Conservation (phyloP, 2,888 invertebrate species). For the Sicus ferrugineus region DNA sequence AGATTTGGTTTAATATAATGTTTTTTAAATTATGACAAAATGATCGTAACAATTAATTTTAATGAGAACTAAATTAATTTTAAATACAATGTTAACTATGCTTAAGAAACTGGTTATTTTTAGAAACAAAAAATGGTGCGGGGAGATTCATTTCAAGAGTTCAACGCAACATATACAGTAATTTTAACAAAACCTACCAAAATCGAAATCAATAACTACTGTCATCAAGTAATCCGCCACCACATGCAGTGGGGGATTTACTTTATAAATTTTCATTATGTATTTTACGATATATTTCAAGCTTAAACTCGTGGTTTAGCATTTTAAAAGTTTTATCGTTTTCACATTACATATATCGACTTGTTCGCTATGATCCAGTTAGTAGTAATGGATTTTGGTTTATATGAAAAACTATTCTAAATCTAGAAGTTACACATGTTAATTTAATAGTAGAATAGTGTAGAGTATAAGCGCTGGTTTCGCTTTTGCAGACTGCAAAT, state of each 20-base stretch:
- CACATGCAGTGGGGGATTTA: neutral
- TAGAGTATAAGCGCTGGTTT: conserved; percentile 21
- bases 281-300: conserved; percentile 26
- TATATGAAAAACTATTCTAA: conserved; percentile 19
- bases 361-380: conserved; percentile 3
- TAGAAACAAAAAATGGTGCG: too few species aligned
- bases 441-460: conserved; percentile 24
- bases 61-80: conserved; percentile 22
- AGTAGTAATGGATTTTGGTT: neutral
- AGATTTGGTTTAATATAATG: conserved; percentile 26
- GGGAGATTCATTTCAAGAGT: neutral
- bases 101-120: too few species aligned
- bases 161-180: conserved; percentile 12
- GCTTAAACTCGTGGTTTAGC: conserved; percentile 15
- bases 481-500: conserved; percentile 22
- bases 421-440: conserved; percentile 14
- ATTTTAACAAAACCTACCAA: conserved; percentile 24
- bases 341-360: conserved; percentile 4
- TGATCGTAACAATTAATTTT: conserved; percentile 35
- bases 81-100: neutral
- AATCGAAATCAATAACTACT: conserved; percentile 6
- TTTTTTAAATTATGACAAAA: conserved; percentile 33
- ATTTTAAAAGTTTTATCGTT: conserved; percentile 9
- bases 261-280: neutral
- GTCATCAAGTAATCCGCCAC: neutral